Conservation (phyloP, 2,888 invertebrate species). For the Acronicta leporina region DNA sequence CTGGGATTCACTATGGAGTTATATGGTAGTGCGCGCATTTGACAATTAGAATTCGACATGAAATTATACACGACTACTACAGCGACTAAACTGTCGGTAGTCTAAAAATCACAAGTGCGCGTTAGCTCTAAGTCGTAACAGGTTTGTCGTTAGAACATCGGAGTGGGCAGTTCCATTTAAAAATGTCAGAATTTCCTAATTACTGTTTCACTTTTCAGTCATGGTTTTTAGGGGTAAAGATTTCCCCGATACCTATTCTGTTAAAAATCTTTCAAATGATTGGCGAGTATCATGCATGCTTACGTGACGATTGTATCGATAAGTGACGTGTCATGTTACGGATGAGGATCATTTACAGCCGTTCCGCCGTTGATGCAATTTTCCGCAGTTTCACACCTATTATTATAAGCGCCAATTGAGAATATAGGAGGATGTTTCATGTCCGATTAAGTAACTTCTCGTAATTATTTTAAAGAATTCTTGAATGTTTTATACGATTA, state of each 20-base stretch:
- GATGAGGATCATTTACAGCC: conserved; percentile 36
- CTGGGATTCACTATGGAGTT: too few relatives aligned
- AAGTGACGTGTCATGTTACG: conserved; percentile 44
- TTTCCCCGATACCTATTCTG: not conserved
- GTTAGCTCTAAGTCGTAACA: too few relatives aligned
- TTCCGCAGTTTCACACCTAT: conserved; percentile 42
- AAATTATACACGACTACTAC: too few relatives aligned
- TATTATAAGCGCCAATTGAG: conserved; percentile 26
- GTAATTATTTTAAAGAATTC: not conserved
- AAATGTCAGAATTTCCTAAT: too few relatives aligned
- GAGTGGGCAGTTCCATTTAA: too few relatives aligned
- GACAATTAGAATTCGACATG: too few relatives aligned
- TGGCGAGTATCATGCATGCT: not conserved
- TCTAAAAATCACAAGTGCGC: too few relatives aligned
- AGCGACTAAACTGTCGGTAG: conserved; percentile 12
- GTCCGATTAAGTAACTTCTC: conserved; percentile 23
- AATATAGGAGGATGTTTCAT: conserved; percentile 29
- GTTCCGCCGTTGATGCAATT: conserved; percentile 48
- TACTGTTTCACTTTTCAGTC: too few relatives aligned
- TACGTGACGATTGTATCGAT: conserved; percentile 24
- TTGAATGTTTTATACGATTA: conserved; percentile 1
- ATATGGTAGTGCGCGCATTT: too few relatives aligned
- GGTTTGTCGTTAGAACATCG: too few relatives aligned
- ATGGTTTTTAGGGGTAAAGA: too few relatives aligned
- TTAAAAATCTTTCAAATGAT: not conserved